Percentiles rank a stretch among this genome's conserved stretches.
Conservation (phyloP, 1,140 invertebrate species). For the Trichoplusia ni region DNA sequence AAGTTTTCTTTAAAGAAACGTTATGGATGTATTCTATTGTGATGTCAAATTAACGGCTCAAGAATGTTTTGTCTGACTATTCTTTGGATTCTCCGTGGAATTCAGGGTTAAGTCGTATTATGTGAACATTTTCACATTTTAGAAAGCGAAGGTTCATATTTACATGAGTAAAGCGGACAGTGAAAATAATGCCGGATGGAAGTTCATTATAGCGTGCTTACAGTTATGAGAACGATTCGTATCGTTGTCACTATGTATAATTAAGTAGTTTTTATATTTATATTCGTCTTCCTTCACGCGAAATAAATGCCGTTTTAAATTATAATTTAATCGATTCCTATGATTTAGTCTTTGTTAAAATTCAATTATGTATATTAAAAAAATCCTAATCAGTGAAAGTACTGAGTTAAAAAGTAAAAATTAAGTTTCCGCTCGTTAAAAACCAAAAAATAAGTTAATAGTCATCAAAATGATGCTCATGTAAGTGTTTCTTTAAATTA, state of each 20-base stretch:
- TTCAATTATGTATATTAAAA: too few species aligned
- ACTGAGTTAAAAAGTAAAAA: too few species aligned
- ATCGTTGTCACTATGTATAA: constrained; percentile 42
- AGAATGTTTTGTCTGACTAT: constrained; percentile 33
- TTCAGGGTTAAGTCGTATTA: constrained; percentile 48
- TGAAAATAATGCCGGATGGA: constrained; percentile 42
- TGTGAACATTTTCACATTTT: constrained; percentile 66
- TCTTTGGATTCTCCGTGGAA: constrained; percentile 32
- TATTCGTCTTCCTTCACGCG: too few species aligned
- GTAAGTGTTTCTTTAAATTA: too few species aligned
- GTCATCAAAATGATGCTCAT: too few species aligned
- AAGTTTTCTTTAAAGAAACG: neutral
- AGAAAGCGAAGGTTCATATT: constrained; percentile 77
- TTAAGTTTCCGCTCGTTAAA: too few species aligned
- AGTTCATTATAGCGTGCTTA: constrained; percentile 48
- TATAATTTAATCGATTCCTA: too few species aligned
- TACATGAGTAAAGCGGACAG: constrained; percentile 56
- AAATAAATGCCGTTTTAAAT: too few species aligned
- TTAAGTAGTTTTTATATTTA: too few species aligned
- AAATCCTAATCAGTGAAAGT: too few species aligned
- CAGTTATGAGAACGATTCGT: constrained; percentile 46
- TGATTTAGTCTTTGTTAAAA: too few species aligned
- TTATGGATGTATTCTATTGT: constrained; percentile 24
- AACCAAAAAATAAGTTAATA: too few species aligned
- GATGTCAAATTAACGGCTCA: constrained; percentile 32